phyloP scores from a whole-genome alignment of 2,888 invertebrate genomes.

The Eupeodes luniger region DNA sequence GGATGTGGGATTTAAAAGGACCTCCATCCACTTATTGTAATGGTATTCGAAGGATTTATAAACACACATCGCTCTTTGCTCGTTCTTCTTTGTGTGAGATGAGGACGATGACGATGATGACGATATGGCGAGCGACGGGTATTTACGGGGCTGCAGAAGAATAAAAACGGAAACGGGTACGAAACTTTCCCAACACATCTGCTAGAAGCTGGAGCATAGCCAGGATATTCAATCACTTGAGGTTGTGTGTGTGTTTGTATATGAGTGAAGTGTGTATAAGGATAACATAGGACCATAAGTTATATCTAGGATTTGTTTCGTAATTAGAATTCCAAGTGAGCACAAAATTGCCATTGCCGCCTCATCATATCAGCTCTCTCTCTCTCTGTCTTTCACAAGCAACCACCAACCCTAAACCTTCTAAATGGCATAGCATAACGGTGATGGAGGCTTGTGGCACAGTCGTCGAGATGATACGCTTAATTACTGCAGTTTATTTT shows the following conservation, averaged over 20 bases:
- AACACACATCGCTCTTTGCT: slow-evolving; percentile 26
- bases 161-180: neutral
- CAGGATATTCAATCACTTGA: slow-evolving; percentile 12
- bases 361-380: slow-evolving; percentile 22
- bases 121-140: neutral
- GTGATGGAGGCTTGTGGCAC: slow-evolving; percentile 75
- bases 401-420: neutral
- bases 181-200: slow-evolving; percentile 22
- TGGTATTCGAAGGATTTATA: slow-evolving; percentile 64
- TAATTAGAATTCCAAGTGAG: slow-evolving; percentile 84
- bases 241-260: slow-evolving; percentile 24
- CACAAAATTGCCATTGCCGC: slow-evolving; percentile 79
- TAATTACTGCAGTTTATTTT: slow-evolving; percentile 84
- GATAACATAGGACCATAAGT: slow-evolving; percentile 51
- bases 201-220: neutral
- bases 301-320: slow-evolving; percentile 81
- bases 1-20: slow-evolving; percentile 52
- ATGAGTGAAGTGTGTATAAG: slow-evolving; percentile 57
- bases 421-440: neutral
- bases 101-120: neutral
- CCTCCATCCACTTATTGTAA: slow-evolving; percentile 47
- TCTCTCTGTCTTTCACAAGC: slow-evolving; percentile 53
- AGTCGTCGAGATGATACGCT: slow-evolving; percentile 79
- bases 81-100: slow-evolving; percentile 15
- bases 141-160: slow-evolving; percentile 6